These are phyloP conservation scores for Heteromormyrus szaboi DNA, from an alignment of 2,797 vertebrate genomes.

Conservation along the genomic window DNA sequence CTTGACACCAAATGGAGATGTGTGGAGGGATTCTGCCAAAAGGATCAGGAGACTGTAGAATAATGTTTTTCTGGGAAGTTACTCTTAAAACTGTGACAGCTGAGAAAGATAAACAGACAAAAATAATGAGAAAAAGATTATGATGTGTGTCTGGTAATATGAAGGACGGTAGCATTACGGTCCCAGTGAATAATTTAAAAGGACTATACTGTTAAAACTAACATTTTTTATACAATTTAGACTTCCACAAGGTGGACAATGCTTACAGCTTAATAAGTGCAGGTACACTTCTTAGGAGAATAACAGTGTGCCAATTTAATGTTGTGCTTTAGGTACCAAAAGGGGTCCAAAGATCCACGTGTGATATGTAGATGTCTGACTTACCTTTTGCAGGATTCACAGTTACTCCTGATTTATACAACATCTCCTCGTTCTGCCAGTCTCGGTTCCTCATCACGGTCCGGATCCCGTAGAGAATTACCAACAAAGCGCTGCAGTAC, in stretches of 20 bases:
- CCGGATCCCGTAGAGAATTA: conserved; percentile 85
- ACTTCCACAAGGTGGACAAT: neutral
- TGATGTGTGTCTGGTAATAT: neutral
- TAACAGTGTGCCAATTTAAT: neutral
- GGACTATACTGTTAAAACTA: neutral
- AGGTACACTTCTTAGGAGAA: neutral
- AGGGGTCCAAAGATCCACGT: neutral
- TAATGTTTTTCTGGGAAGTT: neutral
- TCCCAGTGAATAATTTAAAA: neutral
- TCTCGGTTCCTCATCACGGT: conserved; percentile 87
- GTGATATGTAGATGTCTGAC: neutral
- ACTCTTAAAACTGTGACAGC: conserved; percentile 2
- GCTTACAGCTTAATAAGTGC: neutral
- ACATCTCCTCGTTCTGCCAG: conserved; percentile 98
- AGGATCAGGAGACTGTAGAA: neutral
- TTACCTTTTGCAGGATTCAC: conserved; percentile 99
- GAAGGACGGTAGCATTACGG: neutral
- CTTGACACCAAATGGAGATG: conserved; percentile 2
- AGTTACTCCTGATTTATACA: conserved; percentile 96
- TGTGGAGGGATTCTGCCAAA: neutral
- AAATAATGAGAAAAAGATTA: conserved; percentile 7
- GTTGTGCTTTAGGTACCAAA: neutral
- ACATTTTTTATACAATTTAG: neutral
- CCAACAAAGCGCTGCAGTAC: conserved; percentile 72
- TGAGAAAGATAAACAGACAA: neutral